These are phyloP conservation scores for Takifugu bimaculatus DNA, from an alignment of 2,113 vertebrate species.

Conservation along the genomic window DNA sequence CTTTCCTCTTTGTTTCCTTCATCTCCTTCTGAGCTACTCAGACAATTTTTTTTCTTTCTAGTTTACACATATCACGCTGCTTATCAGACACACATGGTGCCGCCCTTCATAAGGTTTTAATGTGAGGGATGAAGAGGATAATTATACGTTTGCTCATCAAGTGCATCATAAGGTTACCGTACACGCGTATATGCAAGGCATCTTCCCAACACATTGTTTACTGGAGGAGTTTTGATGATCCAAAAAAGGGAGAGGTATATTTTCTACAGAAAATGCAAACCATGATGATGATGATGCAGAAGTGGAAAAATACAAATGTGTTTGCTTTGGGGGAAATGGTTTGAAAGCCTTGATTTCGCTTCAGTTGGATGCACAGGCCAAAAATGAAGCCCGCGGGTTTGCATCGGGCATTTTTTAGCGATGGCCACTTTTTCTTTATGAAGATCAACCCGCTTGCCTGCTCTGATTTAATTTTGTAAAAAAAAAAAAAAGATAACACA, in stretches of 20 bases:
- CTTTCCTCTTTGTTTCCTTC: background rate
- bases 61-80: constrained; percentile 41
- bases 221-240: constrained; percentile 20
- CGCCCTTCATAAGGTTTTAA: constrained; percentile 18
- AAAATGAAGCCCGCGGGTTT: background rate
- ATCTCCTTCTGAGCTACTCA: background rate
- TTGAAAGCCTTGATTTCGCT: background rate
- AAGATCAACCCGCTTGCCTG: constrained; percentile 37
- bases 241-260: constrained; percentile 3
- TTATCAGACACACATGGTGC: constrained; percentile 19
- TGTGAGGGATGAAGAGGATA: constrained; percentile 7
- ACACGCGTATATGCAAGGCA: constrained; percentile 13
- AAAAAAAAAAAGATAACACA: constrained; percentile 22
- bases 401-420: background rate
- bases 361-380: constrained; percentile 22
- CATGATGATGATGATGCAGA: constrained; percentile 2
- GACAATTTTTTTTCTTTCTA: constrained; percentile 17
- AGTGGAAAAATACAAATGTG: constrained; percentile 3
- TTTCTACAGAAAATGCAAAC: constrained; percentile 5
- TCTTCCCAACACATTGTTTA: constrained; percentile 29
- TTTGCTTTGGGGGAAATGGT: background rate
- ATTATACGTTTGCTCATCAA: constrained; percentile 23
- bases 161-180: constrained; percentile 4
- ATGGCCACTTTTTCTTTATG: constrained; percentile 41
- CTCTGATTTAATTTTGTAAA: constrained; percentile 31